Evolutionary conservation across 2,113 vertebrate species (phyloP).

Genomic region (Lepus americanus): DNA sequence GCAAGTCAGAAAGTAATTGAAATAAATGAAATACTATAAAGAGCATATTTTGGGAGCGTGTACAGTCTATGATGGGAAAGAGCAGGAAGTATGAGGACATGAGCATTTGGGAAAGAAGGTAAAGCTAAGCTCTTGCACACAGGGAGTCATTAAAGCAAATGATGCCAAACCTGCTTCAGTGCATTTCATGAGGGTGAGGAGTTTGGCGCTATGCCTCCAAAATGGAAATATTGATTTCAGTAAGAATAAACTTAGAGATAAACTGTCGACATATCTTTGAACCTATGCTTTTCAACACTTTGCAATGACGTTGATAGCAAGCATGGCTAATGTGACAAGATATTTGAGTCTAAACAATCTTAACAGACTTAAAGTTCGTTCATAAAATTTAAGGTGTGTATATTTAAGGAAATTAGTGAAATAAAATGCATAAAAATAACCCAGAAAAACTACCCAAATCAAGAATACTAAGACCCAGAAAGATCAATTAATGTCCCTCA

Average conservation of each 20-base stretch:
- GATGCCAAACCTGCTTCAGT: not conserved
- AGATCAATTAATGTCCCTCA: not conserved
- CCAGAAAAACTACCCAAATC: not conserved
- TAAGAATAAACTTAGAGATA: not conserved
- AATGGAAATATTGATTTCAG: not conserved
- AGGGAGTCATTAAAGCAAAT: not conserved
- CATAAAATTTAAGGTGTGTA: not conserved
- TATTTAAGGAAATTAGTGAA: not conserved
- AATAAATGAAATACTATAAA: slow-evolving; percentile 5
- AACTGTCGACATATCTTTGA: not conserved
- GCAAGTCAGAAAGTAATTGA: not conserved
- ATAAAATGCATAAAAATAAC: not conserved
- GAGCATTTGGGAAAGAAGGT: not conserved
- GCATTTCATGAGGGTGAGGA: slow-evolving; percentile 17
- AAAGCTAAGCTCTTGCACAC: not conserved
- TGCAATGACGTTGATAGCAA: not conserved
- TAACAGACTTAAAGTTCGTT: not conserved
- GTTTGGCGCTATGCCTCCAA: not conserved
- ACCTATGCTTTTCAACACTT: not conserved
- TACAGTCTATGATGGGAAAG: not conserved
- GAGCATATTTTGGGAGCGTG: not conserved
- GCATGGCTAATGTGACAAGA: not conserved
- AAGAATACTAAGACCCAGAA: not conserved
- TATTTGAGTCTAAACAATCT: not conserved
- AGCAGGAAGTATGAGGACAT: not conserved